Conservation (phyloP, 2,888 invertebrate species). For the Hyposoter dolosus region DNA sequence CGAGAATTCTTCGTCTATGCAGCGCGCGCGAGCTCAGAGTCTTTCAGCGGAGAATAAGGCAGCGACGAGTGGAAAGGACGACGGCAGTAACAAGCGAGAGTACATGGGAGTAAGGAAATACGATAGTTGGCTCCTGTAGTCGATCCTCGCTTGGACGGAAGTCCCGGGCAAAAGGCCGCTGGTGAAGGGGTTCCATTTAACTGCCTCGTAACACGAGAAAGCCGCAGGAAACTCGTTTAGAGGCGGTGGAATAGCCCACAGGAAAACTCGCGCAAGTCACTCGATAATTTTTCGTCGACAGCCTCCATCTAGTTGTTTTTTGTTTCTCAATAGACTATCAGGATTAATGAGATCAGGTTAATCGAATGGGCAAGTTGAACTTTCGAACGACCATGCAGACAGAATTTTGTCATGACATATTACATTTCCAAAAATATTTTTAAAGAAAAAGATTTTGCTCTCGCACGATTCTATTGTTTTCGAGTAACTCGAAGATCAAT, state of each 20-base stretch:
- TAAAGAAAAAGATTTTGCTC: too few species aligned
- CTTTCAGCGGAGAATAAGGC: slow-evolving; percentile 1
- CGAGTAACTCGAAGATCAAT: too few species aligned
- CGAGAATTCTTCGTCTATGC: slow-evolving; percentile 26
- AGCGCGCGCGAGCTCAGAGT: slow-evolving; percentile 9
- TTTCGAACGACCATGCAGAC: neutral
- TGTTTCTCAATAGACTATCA: neutral
- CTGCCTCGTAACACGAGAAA: slow-evolving; percentile 78
- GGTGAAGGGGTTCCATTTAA: slow-evolving; percentile 70
- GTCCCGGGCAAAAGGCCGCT: slow-evolving; percentile 9
- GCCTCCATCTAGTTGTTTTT: slow-evolving; percentile 1
- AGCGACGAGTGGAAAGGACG: slow-evolving; percentile 36
- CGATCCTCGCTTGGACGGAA: slow-evolving; percentile 32
- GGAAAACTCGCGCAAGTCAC: slow-evolving; percentile 53
- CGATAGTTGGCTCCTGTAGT: slow-evolving; percentile 38
- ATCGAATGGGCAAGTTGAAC: slow-evolving; percentile 19
- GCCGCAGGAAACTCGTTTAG: slow-evolving; percentile 74
- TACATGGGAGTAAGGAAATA: slow-evolving; percentile 51
- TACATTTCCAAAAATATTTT: neutral
- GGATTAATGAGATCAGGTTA: neutral
- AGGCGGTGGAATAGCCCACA: slow-evolving; percentile 48
- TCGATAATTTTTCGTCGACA: slow-evolving; percentile 59
- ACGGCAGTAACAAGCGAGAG: slow-evolving; percentile 44
- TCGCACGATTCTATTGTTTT: too few species aligned
- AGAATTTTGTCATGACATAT: neutral